Evolutionary conservation across 1,140 invertebrate species (phyloP), one percentile per base, ranked within the genome.

Genomic region (Episyrphus balteatus): DNA sequence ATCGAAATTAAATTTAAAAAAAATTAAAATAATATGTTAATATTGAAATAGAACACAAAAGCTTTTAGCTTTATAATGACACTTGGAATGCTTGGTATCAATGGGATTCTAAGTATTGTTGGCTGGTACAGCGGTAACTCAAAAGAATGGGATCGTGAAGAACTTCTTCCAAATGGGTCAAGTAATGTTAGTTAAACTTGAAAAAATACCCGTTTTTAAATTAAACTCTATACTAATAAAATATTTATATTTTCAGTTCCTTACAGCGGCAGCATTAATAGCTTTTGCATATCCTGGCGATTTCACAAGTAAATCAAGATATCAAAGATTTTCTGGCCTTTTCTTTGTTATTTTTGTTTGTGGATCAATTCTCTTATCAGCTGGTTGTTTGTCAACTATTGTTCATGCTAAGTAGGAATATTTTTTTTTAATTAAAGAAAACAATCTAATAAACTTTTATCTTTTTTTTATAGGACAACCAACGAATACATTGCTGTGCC

Each of bases 401-500:
- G 54, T 67, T 39, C 57, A 58, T 15, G 61, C 50, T 43, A 67
- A 58, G 65, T 68, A 42, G 54, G 53, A 53, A 5, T 13, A 18
- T 14, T 3, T 30, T 44, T n/a, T 13, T 3, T 19, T 18, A 14
- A 10, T 15, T 34, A 7, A 1, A 19, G 14, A 44, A 13, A 11
- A 37, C 21, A 3, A 0, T 42, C 9, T 34, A 12, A 12, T 26
- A 18, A 14, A 10, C 1, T 21, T 18, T 40, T 7, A 36, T 26
- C 8, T 26, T 8, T 31, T 43, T 38, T 46, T 13, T 33, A 5
- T 7, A 66, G 62, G 53, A 0, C 47, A 2, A 49, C 53, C 3
- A 50, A 58, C 11, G 60, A 66, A 3, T 70, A 76, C 47, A 75
- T 76, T 6, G 75, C 78, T 1, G 70, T 80, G 14, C 79, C 79